phyloP scores from a whole-genome alignment of 1,140 invertebrate genomes.

The Whitmania pigra region DNA sequence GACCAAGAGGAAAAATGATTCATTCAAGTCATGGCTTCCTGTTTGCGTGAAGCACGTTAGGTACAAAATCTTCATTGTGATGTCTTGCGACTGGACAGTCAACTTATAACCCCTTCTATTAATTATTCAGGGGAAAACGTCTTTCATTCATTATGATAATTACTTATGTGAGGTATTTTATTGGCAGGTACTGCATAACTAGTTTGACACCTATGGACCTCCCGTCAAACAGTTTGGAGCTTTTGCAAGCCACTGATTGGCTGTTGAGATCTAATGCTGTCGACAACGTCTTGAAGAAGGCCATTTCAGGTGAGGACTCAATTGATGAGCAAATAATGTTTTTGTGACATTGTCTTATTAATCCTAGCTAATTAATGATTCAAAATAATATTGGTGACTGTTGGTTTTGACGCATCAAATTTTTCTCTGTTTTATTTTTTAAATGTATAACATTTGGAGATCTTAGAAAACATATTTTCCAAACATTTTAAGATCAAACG shows the following conservation, averaged over 20 bases:
- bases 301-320: slow-evolving; percentile 40
- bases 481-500: background rate
- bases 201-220: slow-evolving; percentile 52
- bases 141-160: background rate
- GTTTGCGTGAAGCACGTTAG: slow-evolving; percentile 60
- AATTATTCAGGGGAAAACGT: no score
- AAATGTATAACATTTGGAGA: no score
- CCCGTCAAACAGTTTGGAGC: slow-evolving; percentile 64
- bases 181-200: slow-evolving; percentile 37
- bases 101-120: no score
- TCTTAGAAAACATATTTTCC: no score
- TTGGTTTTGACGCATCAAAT: no score
- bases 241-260: slow-evolving; percentile 69
- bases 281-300: slow-evolving; percentile 67
- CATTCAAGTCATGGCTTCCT: slow-evolving; percentile 57
- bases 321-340: background rate
- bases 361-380: background rate
- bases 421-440: no score
- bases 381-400: no score
- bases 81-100: no score
- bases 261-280: slow-evolving; percentile 76
- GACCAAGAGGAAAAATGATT: slow-evolving; percentile 27
- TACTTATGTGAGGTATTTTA: slow-evolving; percentile 7
- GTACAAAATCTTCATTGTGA: slow-evolving; percentile 26
- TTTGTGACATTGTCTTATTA: background rate